These are phyloP conservation scores for Melanerpes aurifrons DNA, from an alignment of 2,113 vertebrate genomes.

Conservation along the genomic window DNA sequence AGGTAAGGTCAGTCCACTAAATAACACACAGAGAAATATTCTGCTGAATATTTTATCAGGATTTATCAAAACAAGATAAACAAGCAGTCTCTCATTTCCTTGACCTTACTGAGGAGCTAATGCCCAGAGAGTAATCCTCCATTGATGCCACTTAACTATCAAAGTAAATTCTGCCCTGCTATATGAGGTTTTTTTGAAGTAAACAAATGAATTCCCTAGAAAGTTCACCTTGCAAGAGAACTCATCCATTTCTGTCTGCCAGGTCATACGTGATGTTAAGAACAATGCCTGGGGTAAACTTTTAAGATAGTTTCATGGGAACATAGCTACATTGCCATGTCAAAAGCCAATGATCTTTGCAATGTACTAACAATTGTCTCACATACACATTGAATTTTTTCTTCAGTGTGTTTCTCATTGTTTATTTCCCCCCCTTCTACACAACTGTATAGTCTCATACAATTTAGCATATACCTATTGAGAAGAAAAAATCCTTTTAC, in stretches of 20 bases:
- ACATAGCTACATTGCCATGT: not conserved
- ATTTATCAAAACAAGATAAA: slow-evolving; percentile 29
- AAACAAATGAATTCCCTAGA: not conserved
- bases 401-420: not conserved
- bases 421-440: not conserved
- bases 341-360: not conserved
- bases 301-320: slow-evolving; percentile 27
- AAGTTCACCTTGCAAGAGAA: not conserved
- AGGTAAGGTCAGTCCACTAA: not conserved
- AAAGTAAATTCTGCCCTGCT: slow-evolving; percentile 25
- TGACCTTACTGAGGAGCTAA: slow-evolving; percentile 12
- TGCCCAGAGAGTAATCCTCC: not conserved
- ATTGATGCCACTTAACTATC: slow-evolving; percentile 24
- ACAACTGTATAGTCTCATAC: not conserved
- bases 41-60: not conserved
- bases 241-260: slow-evolving; percentile 12
- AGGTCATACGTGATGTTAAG: not conserved
- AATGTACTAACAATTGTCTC: not conserved
- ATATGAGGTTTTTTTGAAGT: not conserved
- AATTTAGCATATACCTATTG: not conserved
- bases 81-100: not conserved
- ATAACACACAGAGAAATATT: not conserved
- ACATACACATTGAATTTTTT: not conserved
- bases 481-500: not conserved
- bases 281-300: slow-evolving; percentile 14